Percentiles rank a stretch among this genome's conserved stretches.
Evolutionary conservation across 2,797 vertebrate species (phyloP).

Genomic region (Furcifer pardalis): DNA sequence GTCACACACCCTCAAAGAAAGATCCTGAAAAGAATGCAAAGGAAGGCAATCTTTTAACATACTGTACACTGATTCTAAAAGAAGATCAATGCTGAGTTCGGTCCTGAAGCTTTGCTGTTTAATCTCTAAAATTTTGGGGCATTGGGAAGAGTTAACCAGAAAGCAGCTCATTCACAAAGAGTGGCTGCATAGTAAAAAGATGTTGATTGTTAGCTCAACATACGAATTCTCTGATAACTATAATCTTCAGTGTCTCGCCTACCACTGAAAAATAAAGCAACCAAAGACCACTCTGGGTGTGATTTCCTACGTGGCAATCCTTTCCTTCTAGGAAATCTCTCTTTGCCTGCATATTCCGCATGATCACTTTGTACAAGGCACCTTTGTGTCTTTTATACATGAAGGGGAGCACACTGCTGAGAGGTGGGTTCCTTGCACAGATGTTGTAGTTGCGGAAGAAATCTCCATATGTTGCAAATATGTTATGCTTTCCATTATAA

Average conservation of each 20-base stretch:
- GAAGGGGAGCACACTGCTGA: background rate
- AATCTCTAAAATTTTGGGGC: slow-evolving; percentile 44
- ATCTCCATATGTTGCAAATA: slow-evolving; percentile 1
- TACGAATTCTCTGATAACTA: slow-evolving; percentile 41
- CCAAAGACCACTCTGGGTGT: background rate
- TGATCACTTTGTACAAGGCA: background rate
- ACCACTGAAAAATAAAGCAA: background rate
- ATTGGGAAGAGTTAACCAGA: background rate
- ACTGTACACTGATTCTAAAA: slow-evolving; percentile 14
- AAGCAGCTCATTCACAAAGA: slow-evolving; percentile 39
- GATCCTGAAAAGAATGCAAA: background rate
- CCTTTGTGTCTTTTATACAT: background rate
- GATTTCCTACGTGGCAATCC: background rate
- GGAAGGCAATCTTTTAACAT: slow-evolving; percentile 31
- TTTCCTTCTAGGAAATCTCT: background rate
- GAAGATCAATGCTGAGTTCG: slow-evolving; percentile 42
- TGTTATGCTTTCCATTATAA: slow-evolving; percentile 14
- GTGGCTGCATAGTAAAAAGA: slow-evolving; percentile 37
- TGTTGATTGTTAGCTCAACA: slow-evolving; percentile 38
- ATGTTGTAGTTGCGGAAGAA: background rate
- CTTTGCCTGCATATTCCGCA: background rate
- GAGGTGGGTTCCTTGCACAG: background rate
- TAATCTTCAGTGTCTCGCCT: slow-evolving; percentile 27
- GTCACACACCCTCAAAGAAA: background rate
- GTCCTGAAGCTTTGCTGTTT: slow-evolving; percentile 44